Evolutionary conservation across 1,140 invertebrate species (phyloP).

Genomic region (Chironomus striatipennis): DNA sequence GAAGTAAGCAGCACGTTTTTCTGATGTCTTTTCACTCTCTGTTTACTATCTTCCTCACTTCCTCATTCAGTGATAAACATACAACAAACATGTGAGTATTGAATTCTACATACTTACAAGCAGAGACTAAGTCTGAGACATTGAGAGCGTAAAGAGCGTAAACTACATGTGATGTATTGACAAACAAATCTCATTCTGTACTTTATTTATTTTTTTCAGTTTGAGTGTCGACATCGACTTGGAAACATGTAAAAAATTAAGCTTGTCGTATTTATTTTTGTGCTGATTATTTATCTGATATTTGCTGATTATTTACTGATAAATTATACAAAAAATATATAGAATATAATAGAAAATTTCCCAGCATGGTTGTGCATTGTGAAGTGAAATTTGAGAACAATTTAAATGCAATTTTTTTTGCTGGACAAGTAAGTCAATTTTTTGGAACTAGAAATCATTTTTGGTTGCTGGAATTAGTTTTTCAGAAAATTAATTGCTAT

Average conservation of each 20-base stretch:
- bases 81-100: background rate
- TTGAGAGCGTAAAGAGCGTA: too few species aligned
- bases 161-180: background rate
- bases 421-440: conserved; percentile 39
- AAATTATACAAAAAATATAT: background rate
- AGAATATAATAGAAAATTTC: background rate
- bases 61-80: background rate
- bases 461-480: too few species aligned
- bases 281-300: background rate
- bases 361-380: conserved; percentile 29
- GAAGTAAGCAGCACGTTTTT: background rate
- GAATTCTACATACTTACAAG: background rate
- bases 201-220: background rate
- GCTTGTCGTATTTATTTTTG: background rate
- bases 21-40: background rate
- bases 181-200: background rate
- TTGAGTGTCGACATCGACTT: background rate
- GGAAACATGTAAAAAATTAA: background rate
- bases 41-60: background rate
- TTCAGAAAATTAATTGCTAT: too few species aligned
- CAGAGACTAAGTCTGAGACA: background rate
- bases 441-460: too few species aligned
- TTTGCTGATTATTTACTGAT: background rate
- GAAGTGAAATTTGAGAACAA: conserved; percentile 44
- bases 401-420: conserved; percentile 43